Evolutionary conservation across 1,140 invertebrate genomes (phyloP).

Genomic region (Ostrea denselamellosa): DNA sequence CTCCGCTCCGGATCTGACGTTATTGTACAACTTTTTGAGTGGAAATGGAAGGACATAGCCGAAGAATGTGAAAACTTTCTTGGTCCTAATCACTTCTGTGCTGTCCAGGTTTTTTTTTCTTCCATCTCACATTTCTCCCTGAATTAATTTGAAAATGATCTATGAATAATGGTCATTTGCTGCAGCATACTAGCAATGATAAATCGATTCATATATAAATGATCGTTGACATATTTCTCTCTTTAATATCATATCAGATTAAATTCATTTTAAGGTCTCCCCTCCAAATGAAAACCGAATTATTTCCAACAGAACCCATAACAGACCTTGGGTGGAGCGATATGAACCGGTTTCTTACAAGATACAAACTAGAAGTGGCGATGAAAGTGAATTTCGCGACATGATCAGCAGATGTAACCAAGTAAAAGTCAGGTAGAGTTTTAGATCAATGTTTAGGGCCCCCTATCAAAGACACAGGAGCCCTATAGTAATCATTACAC

Average conservation of each 20-base stretch:
- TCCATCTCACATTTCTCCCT: not conserved
- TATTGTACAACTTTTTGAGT: constrained; percentile 76
- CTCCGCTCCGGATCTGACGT: constrained; percentile 80
- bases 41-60: constrained; percentile 83
- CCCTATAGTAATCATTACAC: too few species aligned
- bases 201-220: too few species aligned
- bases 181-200: too few species aligned
- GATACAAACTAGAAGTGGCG: constrained; percentile 87
- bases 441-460: too few species aligned
- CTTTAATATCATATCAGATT: not conserved
- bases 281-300: constrained; percentile 73
- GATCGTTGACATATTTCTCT: too few species aligned
- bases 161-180: too few species aligned
- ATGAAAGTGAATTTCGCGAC: constrained; percentile 84
- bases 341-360: constrained; percentile 94
- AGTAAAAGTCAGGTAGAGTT: constrained; percentile 84
- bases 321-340: constrained; percentile 88
- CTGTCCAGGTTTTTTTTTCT: constrained; percentile 64
- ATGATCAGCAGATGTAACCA: constrained; percentile 87
- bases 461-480: too few species aligned
- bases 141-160: too few species aligned
- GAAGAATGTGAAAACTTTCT: constrained; percentile 90
- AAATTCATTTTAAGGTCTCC: constrained; percentile 62
- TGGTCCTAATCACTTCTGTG: constrained; percentile 83
- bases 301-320: constrained; percentile 49